These are phyloP conservation scores for Apostichopus leukothele DNA, from an alignment of 53 echinoderm and acorn worm species.

Conservation along the genomic window DNA sequence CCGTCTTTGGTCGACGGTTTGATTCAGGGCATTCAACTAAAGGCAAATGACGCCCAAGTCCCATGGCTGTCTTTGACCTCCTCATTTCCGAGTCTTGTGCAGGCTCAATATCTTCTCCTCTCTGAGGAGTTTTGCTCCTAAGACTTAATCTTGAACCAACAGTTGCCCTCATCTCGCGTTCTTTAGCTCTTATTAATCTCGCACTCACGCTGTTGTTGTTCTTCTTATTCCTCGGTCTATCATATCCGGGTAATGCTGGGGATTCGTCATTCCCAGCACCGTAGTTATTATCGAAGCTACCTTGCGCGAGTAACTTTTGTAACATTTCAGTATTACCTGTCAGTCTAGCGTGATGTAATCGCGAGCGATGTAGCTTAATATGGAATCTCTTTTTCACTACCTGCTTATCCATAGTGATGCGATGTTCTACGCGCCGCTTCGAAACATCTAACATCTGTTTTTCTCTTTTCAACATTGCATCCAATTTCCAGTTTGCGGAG, in stretches of 20 bases:
- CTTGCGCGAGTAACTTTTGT: slow-evolving; percentile 65
- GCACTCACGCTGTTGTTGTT: neutral
- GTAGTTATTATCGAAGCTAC: slow-evolving; percentile 67
- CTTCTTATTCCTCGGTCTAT: neutral
- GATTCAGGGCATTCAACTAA: neutral
- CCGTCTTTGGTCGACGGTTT: neutral
- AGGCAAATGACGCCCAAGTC: neutral
- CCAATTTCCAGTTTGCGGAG: slow-evolving; percentile 97
- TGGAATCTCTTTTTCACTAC: slow-evolving; percentile 84
- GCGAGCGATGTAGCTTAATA: slow-evolving; percentile 75
- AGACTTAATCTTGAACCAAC: neutral
- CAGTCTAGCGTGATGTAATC: slow-evolving; percentile 85
- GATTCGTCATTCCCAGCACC: slow-evolving; percentile 60
- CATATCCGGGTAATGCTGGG: slow-evolving; percentile 32
- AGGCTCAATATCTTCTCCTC: neutral
- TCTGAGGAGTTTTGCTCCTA: neutral
- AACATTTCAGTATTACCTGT: slow-evolving; percentile 87
- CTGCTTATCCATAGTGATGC: slow-evolving; percentile 86
- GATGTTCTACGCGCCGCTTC: slow-evolving; percentile 74
- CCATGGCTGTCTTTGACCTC: neutral
- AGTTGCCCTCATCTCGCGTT: slow-evolving; percentile 34
- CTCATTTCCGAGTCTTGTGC: neutral
- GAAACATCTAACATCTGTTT: slow-evolving; percentile 80
- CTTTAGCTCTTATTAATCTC: neutral
- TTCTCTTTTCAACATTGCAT: slow-evolving; percentile 73